These are phyloP conservation scores for Momotus momota DNA, from an alignment of 2,797 vertebrate genomes.

Conservation along the genomic window DNA sequence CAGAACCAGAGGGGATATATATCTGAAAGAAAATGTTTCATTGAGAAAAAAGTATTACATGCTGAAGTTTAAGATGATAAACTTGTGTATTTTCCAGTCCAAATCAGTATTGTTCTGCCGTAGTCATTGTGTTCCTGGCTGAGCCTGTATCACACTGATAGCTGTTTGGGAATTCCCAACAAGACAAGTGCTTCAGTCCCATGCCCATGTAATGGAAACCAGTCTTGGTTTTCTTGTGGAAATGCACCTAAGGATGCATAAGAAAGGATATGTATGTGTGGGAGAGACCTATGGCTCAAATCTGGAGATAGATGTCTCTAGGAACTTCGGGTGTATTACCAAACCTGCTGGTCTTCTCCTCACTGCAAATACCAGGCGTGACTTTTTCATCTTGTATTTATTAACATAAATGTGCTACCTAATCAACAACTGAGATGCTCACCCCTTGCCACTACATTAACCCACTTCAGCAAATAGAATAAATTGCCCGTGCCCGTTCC, in stretches of 20 bases:
- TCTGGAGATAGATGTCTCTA: background rate
- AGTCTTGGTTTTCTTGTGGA: background rate
- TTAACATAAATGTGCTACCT: background rate
- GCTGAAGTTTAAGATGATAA: background rate
- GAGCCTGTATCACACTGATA: background rate
- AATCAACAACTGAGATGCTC: background rate
- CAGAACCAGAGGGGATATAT: background rate
- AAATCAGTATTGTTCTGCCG: background rate
- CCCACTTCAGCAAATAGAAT: background rate
- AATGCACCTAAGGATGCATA: background rate
- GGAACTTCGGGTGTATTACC: background rate
- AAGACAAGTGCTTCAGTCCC: background rate
- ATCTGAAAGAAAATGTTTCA: background rate
- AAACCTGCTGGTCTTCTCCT: background rate
- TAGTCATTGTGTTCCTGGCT: background rate
- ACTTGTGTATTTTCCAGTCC: background rate
- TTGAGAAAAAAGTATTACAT: background rate
- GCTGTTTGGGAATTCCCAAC: background rate
- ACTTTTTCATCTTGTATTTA: background rate
- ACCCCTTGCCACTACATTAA: background rate
- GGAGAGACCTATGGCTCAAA: background rate
- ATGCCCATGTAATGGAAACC: background rate
- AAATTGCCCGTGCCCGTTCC: background rate
- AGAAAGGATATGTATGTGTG: background rate
- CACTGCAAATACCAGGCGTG: background rate